Percentiles rank a stretch among this genome's conserved stretches.
Evolutionary conservation across 1,140 invertebrate species (phyloP).

Genomic region (Formica exsecta): DNA sequence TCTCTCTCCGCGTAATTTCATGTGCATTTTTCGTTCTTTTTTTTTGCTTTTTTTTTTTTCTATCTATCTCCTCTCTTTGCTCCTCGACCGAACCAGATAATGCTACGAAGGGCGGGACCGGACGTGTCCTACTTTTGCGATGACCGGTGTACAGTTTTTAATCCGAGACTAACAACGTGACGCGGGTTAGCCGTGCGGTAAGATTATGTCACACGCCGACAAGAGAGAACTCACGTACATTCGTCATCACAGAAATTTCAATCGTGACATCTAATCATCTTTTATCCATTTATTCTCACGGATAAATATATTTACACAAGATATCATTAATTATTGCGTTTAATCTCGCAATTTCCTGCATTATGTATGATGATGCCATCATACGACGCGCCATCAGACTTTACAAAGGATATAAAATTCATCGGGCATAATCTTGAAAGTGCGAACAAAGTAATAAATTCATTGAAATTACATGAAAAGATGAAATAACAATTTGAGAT

Average conservation of each 20-base stretch:
- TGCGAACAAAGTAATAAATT: neutral
- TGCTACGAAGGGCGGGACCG: slow-evolving; percentile 45
- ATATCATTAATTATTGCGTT: neutral
- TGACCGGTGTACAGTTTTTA: slow-evolving; percentile 74
- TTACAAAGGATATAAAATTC: neutral
- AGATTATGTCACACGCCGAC: neutral
- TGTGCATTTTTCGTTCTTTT: slow-evolving; percentile 24
- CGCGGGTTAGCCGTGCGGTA: slow-evolving; percentile 62
- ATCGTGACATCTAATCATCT: slow-evolving; percentile 1
- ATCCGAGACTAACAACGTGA: slow-evolving; percentile 74
- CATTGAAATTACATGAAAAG: neutral
- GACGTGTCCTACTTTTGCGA: slow-evolving; percentile 69
- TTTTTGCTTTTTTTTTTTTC: neutral
- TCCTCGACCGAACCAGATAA: slow-evolving; percentile 51
- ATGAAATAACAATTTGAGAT: neutral
- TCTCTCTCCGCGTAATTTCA: slow-evolving; percentile 44
- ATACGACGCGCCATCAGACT: neutral
- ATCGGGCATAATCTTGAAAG: neutral
- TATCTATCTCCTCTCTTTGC: slow-evolving; percentile 39
- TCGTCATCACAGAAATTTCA: slow-evolving; percentile 19
- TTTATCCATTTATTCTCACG: neutral
- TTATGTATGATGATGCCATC: neutral
- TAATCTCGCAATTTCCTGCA: neutral
- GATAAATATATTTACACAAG: slow-evolving; percentile 13
- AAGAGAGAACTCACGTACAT: neutral